Evolutionary conservation across 2,113 vertebrate species (phyloP).

Genomic region (Calyptommatus sinebrachiatus): DNA sequence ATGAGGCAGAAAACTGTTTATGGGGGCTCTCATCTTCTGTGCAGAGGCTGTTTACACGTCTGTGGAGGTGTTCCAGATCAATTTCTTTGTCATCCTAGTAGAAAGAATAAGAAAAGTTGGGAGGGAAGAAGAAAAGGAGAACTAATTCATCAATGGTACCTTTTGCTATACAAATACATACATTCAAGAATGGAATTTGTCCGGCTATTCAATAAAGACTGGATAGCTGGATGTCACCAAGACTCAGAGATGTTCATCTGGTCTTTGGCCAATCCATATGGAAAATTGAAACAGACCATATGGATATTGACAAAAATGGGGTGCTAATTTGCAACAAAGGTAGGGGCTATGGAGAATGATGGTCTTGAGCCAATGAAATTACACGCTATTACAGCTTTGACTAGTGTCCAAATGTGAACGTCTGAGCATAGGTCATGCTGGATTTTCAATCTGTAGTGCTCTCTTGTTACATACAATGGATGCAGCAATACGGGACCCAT

Average conservation of each 20-base stretch:
- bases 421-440: background rate
- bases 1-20: constrained; percentile 99
- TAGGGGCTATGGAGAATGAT: constrained; percentile 16
- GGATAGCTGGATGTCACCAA: background rate
- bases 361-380: constrained; percentile 22
- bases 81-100: constrained; percentile 98
- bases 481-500: background rate
- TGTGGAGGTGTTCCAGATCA: constrained; percentile 98
- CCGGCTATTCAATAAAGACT: constrained; percentile 29
- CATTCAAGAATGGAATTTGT: constrained; percentile 45
- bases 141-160: constrained; percentile 59
- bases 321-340: constrained; percentile 32
- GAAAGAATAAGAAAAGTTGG: constrained; percentile 34
- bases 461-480: background rate
- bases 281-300: constrained; percentile 41
- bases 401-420: too few relatives aligned
- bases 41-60: constrained; percentile 98
- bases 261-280: background rate
- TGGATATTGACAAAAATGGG: constrained; percentile 50
- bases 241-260: background rate
- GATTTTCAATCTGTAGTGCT: background rate
- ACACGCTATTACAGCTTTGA: constrained; percentile 11
- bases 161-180: constrained; percentile 22
- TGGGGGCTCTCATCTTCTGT: constrained; percentile 99
- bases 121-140: constrained; percentile 68